A percentile compares a stretch with the other conserved stretches of the same genome.
phyloP scores from a whole-genome alignment of 2,113 vertebrate genomes.

The Natator depressus region DNA sequence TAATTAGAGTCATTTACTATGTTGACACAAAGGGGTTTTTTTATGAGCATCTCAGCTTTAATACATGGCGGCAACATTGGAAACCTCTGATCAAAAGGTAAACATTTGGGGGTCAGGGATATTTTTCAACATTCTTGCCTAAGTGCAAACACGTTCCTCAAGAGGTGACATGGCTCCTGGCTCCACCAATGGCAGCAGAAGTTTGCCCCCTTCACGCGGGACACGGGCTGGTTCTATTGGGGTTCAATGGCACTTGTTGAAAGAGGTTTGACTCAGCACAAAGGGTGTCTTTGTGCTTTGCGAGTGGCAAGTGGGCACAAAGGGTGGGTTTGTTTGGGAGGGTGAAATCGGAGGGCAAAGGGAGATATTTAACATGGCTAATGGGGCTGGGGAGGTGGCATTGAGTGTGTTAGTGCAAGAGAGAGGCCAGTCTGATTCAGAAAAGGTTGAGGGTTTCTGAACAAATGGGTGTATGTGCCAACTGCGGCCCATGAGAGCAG shows the following conservation, averaged over 20 bases:
- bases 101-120: constrained; percentile 72
- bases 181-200: fast-evolving
- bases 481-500: neutral
- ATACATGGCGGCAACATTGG: constrained; percentile 73
- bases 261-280: neutral
- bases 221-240: fast-evolving
- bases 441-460: neutral
- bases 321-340: neutral
- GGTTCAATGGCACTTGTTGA: constrained; percentile 8
- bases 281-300: fast-evolving
- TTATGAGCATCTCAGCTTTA: constrained; percentile 76
- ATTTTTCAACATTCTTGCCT: constrained; percentile 73
- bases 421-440: fast-evolving
- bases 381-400: fast-evolving
- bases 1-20: constrained; percentile 81
- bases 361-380: fast-evolving
- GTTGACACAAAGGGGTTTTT: constrained; percentile 76
- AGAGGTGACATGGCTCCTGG: constrained; percentile 14
- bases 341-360: neutral
- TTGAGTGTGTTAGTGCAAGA: neutral
- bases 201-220: neutral
- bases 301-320: fast-evolving
- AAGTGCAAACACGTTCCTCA: constrained; percentile 63
- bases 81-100: constrained; percentile 76
- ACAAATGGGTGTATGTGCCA: fast-evolving